Evolutionary conservation across 2,113 vertebrate genomes (phyloP).

Genomic region (Ptilonorhynchus violaceus): DNA sequence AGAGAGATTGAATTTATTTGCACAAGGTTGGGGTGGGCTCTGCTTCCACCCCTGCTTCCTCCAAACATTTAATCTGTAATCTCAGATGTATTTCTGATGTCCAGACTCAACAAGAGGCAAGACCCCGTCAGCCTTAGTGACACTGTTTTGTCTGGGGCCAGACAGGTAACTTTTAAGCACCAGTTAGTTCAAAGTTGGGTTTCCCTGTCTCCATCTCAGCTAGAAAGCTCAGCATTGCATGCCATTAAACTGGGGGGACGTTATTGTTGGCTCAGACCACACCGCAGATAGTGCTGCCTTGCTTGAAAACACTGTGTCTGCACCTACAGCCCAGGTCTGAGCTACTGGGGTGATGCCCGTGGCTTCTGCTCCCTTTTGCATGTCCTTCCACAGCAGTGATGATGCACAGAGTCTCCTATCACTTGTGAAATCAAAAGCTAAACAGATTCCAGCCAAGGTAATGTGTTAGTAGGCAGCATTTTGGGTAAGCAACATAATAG

Average conservation of each 20-base stretch:
- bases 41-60: neutral
- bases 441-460: neutral
- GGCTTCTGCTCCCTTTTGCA: neutral
- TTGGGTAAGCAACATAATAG: neutral
- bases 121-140: neutral
- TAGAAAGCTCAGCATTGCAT: neutral
- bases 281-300: neutral
- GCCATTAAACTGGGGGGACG: neutral
- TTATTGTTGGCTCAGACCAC: neutral
- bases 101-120: neutral
- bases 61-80: neutral
- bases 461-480: neutral
- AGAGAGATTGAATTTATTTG: neutral
- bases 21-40: neutral
- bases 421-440: neutral
- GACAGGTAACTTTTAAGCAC: neutral
- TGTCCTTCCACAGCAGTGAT: neutral
- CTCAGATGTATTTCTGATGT: neutral
- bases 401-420: neutral
- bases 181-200: neutral
- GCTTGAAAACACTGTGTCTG: neutral
- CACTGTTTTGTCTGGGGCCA: neutral
- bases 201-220: neutral
- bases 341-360: rapidly evolving
- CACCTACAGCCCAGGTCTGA: neutral